Conservation (phyloP, 2,797 vertebrate species). For the Vireo griseus region DNA sequence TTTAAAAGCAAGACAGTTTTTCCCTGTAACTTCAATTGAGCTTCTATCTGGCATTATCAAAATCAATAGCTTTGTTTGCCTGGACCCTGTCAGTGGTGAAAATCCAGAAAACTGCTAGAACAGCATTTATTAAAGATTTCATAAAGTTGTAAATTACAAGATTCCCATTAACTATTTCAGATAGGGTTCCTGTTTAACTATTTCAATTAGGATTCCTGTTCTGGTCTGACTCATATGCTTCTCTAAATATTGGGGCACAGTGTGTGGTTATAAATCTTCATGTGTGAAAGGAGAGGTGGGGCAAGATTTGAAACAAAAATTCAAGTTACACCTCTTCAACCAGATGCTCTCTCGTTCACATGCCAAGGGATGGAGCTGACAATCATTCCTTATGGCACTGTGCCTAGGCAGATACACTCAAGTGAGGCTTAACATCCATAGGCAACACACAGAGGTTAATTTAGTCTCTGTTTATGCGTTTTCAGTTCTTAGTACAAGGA, state of each 20-base stretch:
- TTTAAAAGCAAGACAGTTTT: not conserved
- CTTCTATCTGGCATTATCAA: not conserved
- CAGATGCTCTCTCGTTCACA: not conserved
- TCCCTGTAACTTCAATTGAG: not conserved
- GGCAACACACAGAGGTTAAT: not conserved
- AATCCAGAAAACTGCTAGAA: not conserved
- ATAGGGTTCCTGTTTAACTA: not conserved
- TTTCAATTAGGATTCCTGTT: not conserved
- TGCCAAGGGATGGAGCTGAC: not conserved
- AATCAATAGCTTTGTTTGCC: not conserved
- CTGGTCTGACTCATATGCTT: not conserved
- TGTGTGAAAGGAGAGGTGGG: not conserved
- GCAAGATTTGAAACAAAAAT: not conserved
- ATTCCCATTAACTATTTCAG: not conserved
- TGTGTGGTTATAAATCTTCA: not conserved
- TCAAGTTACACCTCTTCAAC: not conserved
- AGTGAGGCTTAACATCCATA: not conserved
- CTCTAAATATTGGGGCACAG: not conserved
- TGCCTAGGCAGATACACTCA: not conserved
- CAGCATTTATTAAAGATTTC: not conserved
- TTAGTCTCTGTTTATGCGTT: not conserved
- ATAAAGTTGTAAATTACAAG: not conserved
- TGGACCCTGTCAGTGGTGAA: not conserved
- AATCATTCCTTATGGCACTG: accelerated
- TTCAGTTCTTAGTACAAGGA: not conserved